Base-by-base conservation (phyloP, 1,140 invertebrate genomes). In the Cydia pomonella region DNA sequence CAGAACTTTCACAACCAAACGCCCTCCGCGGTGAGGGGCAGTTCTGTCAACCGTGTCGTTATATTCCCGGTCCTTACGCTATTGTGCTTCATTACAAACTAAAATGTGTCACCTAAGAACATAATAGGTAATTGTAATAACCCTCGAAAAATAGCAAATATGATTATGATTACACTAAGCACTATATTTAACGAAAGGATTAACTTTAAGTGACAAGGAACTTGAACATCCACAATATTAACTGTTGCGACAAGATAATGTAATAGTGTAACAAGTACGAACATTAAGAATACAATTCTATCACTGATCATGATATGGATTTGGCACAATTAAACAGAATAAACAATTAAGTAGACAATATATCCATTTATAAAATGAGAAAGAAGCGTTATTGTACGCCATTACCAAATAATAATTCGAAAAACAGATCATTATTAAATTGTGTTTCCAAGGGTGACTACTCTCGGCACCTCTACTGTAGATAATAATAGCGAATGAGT, bases 241-340 rank as follows among this genome's bases (percentile, higher is more conserved):
- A 84, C 79, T 84, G 82, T 82, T 77, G 77, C 79, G 78, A 77
- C 76, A 75, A 71, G 74, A 71, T 69, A 72, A 69, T 76, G 47
- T 63, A 75, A 75, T 59, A 78, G 18, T 76, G 77, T 84, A 80
- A 79, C 74, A 79, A 83, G 81, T 71, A 82, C 80, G 71, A 79
- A 76, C 71, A 82, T 77, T 82, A 79, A 82, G 73, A 77, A 21
- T 83, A 82, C 76, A 79, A 80, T 38, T 87, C 75, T 87, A 90
- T 88, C 86, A 88, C 87, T 83, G 83, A 87, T 82, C 75, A 88
- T 87, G 88, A 92, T 92, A 92, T 92, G 87, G 84, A 88, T 87
- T 92, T 92, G 90, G 90, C 90, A 92, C 90, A 90, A 81, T 84
- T 80, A 87, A 84, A 62, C 71, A 86, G 84, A 81, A 79, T 64